Conservation (phyloP, 2,113 vertebrate species). For the Damaliscus lunatus region DNA sequence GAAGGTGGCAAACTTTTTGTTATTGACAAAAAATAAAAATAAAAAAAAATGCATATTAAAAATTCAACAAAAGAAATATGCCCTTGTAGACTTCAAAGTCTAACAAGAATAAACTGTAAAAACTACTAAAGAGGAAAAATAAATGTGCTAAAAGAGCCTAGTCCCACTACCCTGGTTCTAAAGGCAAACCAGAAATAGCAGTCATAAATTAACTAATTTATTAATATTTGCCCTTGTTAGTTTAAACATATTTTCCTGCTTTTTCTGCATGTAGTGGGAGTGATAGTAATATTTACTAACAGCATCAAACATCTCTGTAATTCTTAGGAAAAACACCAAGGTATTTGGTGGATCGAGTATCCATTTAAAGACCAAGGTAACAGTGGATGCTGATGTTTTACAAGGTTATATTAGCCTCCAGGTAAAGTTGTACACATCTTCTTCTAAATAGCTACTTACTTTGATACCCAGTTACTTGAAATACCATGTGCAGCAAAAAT, state of each 20-base stretch:
- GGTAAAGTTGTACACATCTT: neutral
- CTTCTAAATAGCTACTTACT: conserved; percentile 82
- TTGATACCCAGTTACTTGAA: conserved; percentile 91
- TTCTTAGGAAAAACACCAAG: conserved; percentile 34
- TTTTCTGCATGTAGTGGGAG: neutral
- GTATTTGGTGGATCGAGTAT: neutral
- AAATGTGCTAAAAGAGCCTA: neutral
- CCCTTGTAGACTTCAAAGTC: neutral
- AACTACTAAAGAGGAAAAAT: neutral
- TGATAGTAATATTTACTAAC: neutral
- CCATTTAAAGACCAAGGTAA: conserved; percentile 13
- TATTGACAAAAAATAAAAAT: neutral
- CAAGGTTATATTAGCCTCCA: neutral
- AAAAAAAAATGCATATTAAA: neutral
- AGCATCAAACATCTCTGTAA: conserved; percentile 2
- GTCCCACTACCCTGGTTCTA: neutral
- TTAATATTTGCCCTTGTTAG: neutral
- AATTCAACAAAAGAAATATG: neutral
- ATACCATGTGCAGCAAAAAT: conserved; percentile 94
- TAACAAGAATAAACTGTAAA: neutral
- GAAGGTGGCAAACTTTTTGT: neutral
- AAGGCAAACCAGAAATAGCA: neutral
- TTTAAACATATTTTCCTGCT: conserved; percentile 29
- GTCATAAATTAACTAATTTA: neutral
- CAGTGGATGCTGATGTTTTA: neutral